These are phyloP conservation scores for Sphinx pinastri DNA, from an alignment of 2,888 invertebrate genomes.

Conservation along the genomic window DNA sequence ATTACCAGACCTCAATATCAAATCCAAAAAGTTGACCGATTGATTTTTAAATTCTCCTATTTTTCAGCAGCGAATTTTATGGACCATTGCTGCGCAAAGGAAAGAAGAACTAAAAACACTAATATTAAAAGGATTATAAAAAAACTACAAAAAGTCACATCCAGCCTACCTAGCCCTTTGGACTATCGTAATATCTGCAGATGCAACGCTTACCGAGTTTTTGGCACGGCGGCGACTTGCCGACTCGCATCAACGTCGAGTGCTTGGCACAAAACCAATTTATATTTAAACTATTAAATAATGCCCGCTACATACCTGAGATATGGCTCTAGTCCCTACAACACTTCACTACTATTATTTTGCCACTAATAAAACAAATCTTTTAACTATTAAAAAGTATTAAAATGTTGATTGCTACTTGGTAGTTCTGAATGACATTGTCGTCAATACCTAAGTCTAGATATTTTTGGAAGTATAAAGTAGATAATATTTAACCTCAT, in stretches of 20 bases:
- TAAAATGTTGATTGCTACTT: not conserved
- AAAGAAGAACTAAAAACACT: no score
- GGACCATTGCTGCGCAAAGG: no score
- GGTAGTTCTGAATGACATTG: no score
- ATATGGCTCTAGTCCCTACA: constrained; percentile 2
- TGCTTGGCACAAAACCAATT: constrained; percentile 59
- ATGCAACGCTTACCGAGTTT: constrained; percentile 47
- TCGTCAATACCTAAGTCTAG: no score
- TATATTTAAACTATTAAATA: constrained; percentile 65
- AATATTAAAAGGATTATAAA: not conserved
- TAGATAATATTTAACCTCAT: no score
- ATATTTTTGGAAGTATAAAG: no score
- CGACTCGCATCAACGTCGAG: constrained; percentile 39
- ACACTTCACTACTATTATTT: not conserved
- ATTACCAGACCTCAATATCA: no score
- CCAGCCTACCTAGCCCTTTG: constrained; percentile 34
- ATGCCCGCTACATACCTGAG: constrained; percentile 43
- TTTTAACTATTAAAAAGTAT: not conserved
- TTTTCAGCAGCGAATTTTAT: no score
- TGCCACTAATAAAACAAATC: not conserved
- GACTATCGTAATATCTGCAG: constrained; percentile 58
- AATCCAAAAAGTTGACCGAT: no score
- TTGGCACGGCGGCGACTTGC: constrained; percentile 58
- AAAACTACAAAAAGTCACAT: constrained; percentile 31
- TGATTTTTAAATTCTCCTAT: no score